Percentiles rank a stretch among this genome's conserved stretches.
Evolutionary conservation across 2,113 vertebrate genomes (phyloP).

Genomic region (Coreoperca whiteheadi): DNA sequence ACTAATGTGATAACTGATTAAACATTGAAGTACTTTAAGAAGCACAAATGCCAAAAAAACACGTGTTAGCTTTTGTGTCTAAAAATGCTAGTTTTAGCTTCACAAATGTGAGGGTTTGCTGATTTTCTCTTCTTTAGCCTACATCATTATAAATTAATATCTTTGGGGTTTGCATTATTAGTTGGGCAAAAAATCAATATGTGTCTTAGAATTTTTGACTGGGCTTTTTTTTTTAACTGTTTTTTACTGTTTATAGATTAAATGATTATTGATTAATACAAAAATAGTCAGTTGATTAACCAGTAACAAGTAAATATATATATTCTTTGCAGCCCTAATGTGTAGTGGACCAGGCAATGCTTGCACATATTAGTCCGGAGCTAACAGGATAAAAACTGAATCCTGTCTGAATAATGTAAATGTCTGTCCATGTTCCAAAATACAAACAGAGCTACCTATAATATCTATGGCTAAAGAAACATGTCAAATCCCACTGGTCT

Average conservation of each 20-base stretch:
- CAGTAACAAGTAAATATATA: not conserved
- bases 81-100: not conserved
- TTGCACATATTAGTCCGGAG: not conserved
- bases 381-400: not conserved
- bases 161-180: not conserved
- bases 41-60: not conserved
- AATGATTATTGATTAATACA: not conserved
- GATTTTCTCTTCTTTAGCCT: not conserved
- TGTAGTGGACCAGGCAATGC: no score
- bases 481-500: not conserved
- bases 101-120: not conserved
- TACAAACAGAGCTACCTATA: not conserved
- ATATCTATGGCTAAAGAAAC: not conserved
- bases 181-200: not conserved
- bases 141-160: not conserved
- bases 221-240: no score
- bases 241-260: not conserved
- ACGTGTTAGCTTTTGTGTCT: not conserved
- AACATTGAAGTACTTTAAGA: not conserved
- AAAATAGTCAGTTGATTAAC: not conserved
- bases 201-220: no score
- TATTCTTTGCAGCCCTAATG: not conserved
- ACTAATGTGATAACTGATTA: not conserved
- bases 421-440: not conserved
- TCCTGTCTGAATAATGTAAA: constrained; percentile 15